Percentiles rank a stretch among this genome's conserved stretches.
phyloP scores from a whole-genome alignment of 2,797 vertebrate species.

The Micropoecilia bifurca region DNA sequence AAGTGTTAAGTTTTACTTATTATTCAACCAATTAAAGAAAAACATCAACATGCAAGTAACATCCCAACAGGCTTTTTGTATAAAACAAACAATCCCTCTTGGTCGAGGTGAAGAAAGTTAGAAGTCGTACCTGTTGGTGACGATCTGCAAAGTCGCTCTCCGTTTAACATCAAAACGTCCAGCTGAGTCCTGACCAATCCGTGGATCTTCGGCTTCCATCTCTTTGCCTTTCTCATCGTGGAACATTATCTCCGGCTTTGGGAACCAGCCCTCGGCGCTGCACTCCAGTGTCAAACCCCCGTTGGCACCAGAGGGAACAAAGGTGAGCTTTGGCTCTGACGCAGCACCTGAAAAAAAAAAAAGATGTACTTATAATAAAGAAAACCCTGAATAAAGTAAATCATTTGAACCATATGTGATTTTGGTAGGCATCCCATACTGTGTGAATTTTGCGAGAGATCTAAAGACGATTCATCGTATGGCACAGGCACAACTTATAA shows the following conservation, averaged over 20 bases:
- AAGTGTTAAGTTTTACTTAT: not conserved
- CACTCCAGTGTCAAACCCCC: constrained; percentile 28
- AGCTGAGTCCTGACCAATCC: accelerated
- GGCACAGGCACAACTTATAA: not conserved
- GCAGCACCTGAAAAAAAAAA: not conserved
- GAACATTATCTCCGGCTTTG: constrained; percentile 4
- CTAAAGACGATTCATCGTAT: not conserved
- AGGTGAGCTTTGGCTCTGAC: not conserved
- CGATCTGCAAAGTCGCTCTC: not conserved
- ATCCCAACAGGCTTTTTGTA: not conserved
- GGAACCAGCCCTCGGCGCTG: constrained; percentile 9
- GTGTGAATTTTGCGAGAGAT: not conserved
- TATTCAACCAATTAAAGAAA: not conserved
- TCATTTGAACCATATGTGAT: not conserved
- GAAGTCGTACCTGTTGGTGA: constrained; percentile 2
- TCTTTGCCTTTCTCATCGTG: not conserved
- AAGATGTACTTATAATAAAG: not conserved
- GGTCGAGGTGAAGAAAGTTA: not conserved
- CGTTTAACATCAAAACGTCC: not conserved
- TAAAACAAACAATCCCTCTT: not conserved
- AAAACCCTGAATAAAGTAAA: not conserved
- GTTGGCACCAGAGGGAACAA: accelerated
- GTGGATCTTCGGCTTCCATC: not conserved
- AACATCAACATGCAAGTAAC: not conserved
- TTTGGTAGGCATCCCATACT: not conserved